A percentile compares a stretch with the other conserved stretches of the same genome.
These are phyloP conservation scores for Ophonus ardosiacus DNA, from an alignment of 2,888 invertebrate species.

Conservation along the genomic window DNA sequence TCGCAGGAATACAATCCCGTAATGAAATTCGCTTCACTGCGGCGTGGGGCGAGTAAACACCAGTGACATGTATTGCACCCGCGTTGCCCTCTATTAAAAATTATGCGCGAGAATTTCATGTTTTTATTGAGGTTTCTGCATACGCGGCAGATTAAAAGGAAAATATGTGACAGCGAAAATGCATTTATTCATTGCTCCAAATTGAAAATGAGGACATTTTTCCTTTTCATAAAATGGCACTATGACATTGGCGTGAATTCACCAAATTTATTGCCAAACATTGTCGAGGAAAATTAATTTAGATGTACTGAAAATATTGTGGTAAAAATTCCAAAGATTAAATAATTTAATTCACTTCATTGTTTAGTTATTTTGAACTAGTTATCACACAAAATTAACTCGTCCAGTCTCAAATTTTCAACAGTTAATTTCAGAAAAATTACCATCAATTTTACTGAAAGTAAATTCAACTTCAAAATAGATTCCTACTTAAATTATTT, in stretches of 20 bases:
- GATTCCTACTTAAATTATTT: no score
- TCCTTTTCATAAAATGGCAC: background rate
- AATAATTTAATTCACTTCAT: no score
- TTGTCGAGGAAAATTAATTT: background rate
- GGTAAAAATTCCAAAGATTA: no score
- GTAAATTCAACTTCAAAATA: no score
- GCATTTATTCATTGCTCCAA: conserved; percentile 21
- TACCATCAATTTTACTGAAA: no score
- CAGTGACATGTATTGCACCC: conserved; percentile 27
- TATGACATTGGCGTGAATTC: background rate
- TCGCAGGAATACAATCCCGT: conserved; percentile 53
- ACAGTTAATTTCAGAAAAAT: no score
- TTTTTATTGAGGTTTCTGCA: conserved; percentile 31
- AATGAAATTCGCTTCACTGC: conserved; percentile 51
- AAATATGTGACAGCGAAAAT: conserved; percentile 29
- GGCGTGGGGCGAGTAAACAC: conserved; percentile 9
- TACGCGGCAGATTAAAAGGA: background rate
- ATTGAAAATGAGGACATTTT: background rate
- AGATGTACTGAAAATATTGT: background rate
- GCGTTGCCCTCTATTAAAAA: conserved; percentile 16
- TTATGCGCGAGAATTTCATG: conserved; percentile 30
- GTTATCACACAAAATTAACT: no score
- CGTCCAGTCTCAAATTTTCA: no score
- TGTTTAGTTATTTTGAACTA: no score
- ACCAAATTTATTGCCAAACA: background rate